Base-by-base conservation (phyloP, 2,888 invertebrate species). In the Drosophila atroscutellata region DNA sequence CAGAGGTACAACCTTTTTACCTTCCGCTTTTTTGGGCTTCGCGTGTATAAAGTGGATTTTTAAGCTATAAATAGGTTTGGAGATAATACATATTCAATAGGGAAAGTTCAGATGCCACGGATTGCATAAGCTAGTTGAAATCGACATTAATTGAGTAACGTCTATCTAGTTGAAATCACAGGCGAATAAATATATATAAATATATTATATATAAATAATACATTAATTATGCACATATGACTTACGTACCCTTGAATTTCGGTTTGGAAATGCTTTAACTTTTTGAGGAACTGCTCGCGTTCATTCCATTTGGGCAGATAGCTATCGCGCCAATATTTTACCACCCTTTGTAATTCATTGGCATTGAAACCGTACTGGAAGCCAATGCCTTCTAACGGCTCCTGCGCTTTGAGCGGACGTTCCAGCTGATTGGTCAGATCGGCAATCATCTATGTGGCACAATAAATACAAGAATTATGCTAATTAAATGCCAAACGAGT, bases 311-410 rank as follows among this genome's bases (percentile, higher is more conserved):
- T 93, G 65, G 94, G 93, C 83, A 97, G 94, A 91, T 97, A 98
- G 37, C 94, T 94, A 42, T 95, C 95, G 15, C 94, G 94, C 99
- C 99, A 99, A 91, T 96, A 96, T 51, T 96, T 94, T 1, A 97
- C 91, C 9, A 98, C 94, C 76, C 94, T 94, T 15, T 94, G 93
- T 6, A 98, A 92, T 73, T 95, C 95, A 45, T 95, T 94, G 0
- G 95, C 93, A 88, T 97, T 96, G 91, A 98, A 96, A 3, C 98
- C 98, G 88, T 98, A 98, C 68, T 95, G 94, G 92, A 97, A 98
- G 8, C 94, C 95, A 0, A 94, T 93, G 55, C 94, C 95, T 91
- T 97, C 95, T 54, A 97, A 89, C 0, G 97, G 96, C 15, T 93
- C 93, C 0, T 93, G 92, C 5, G 94, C 93, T 3, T 94, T 91